Evolutionary conservation across 2,888 invertebrate species (phyloP).

Genomic region (Lasioglossum zephyrum): DNA sequence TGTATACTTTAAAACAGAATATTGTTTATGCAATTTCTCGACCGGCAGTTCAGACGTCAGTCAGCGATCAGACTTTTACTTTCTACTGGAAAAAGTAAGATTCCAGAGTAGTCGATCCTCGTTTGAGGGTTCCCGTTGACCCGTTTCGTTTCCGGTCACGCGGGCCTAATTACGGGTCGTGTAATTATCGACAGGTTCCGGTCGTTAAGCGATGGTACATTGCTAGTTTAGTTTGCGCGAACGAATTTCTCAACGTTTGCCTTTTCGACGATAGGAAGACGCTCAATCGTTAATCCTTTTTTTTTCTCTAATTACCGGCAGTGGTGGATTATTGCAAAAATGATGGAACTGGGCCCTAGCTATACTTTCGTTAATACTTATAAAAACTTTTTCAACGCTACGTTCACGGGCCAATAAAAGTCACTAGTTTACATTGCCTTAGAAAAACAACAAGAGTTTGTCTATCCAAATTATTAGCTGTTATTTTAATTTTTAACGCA

Average conservation of each 20-base stretch:
- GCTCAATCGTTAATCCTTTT: not conserved
- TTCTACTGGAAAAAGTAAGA: not conserved
- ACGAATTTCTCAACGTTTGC: conserved; percentile 7
- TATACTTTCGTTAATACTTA: not conserved
- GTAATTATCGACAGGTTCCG: not conserved
- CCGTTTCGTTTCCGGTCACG: conserved; percentile 49
- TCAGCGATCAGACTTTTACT: conserved; percentile 5
- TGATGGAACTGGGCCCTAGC: not conserved
- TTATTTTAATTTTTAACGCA: too few relatives aligned
- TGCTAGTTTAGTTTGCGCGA: conserved; percentile 3
- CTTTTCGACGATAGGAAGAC: conserved; percentile 20
- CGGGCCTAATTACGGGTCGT: conserved; percentile 1
- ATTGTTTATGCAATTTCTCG: not conserved
- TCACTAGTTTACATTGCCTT: not conserved
- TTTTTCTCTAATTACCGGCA: not conserved
- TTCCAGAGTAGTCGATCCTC: not conserved
- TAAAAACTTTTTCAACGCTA: not conserved
- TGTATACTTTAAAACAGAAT: not conserved
- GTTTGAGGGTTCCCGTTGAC: not conserved
- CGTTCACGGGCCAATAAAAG: not conserved
- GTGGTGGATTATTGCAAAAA: not conserved
- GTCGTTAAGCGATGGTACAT: not conserved
- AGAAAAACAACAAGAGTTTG: not conserved
- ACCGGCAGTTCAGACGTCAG: conserved; percentile 2
- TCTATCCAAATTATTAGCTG: not conserved